phyloP scores from a whole-genome alignment of 2,797 vertebrate genomes.

The Gymnodraco acuticeps region DNA sequence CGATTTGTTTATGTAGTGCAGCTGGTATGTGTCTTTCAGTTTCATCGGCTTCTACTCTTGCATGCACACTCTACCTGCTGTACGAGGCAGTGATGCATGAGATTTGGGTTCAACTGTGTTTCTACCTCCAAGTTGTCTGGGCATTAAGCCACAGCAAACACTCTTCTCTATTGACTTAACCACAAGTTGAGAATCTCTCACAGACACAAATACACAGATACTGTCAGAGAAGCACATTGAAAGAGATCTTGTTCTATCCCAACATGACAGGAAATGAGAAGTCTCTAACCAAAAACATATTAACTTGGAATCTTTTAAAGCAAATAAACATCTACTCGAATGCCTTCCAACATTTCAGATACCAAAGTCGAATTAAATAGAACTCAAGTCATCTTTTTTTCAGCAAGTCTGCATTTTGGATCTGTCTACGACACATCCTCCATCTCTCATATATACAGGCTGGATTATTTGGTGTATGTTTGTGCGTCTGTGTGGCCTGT shows the following conservation, averaged over 20 bases:
- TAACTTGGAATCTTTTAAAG: constrained; percentile 71
- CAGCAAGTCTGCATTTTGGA: constrained; percentile 40
- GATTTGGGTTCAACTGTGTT: constrained; percentile 37
- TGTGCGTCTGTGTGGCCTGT: constrained; percentile 40
- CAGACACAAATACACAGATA: constrained; percentile 63
- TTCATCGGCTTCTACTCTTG: constrained; percentile 32
- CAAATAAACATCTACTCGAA: constrained; percentile 76
- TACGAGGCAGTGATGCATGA: constrained; percentile 38
- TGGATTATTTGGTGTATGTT: constrained; percentile 38
- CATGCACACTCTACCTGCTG: constrained; percentile 49
- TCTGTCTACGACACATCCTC: constrained; percentile 36
- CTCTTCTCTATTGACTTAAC: constrained; percentile 78
- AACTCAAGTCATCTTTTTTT: constrained; percentile 36
- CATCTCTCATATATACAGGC: constrained; percentile 27
- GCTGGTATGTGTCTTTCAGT: constrained; percentile 27
- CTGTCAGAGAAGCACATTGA: constrained; percentile 61
- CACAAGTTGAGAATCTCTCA: constrained; percentile 71
- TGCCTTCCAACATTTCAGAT: constrained; percentile 56
- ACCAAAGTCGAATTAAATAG: constrained; percentile 59
- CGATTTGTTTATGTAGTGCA: constrained; percentile 39
- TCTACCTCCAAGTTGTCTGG: constrained; percentile 59
- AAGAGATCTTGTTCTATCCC: constrained; percentile 73
- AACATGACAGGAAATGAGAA: constrained; percentile 82
- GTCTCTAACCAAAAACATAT: constrained; percentile 70
- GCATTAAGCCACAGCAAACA: constrained; percentile 81